Percentiles rank a stretch among this genome's conserved stretches.
phyloP scores from a whole-genome alignment of 1,140 invertebrate genomes.

The Oncopeltus fasciatus region DNA sequence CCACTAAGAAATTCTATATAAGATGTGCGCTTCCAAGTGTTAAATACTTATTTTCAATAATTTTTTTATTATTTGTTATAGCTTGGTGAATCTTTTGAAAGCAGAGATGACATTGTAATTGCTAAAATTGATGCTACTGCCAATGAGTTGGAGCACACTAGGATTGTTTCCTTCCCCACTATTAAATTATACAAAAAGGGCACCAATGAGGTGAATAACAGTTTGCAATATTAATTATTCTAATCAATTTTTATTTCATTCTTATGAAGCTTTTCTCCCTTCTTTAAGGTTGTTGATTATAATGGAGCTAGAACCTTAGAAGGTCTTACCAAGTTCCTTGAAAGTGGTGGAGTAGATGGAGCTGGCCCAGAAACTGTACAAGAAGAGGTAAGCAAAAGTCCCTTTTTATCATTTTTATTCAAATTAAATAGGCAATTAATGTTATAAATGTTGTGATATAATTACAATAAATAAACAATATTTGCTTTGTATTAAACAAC shows the following conservation, averaged over 20 bases:
- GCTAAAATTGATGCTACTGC: conserved; percentile 97
- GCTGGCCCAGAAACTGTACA: conserved; percentile 33
- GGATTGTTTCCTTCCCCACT: conserved; percentile 92
- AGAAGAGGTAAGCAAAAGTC: conserved; percentile 24
- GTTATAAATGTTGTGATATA: conserved; percentile 23
- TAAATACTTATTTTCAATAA: too few relatives aligned
- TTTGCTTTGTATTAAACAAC: too few relatives aligned
- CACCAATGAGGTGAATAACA: conserved; percentile 60
- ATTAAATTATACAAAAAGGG: conserved; percentile 89
- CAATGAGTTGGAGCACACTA: conserved; percentile 91
- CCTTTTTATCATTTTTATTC: conserved; percentile 3
- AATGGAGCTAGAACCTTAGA: conserved; percentile 90
- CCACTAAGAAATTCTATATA: too few relatives aligned
- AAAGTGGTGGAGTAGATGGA: conserved; percentile 54
- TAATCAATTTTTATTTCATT: conserved; percentile 1
- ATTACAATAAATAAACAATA: too few relatives aligned
- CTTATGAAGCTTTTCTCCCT: conserved; percentile 18
- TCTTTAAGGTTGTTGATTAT: conserved; percentile 67
- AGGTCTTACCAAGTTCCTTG: conserved; percentile 82
- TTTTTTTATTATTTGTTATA: conserved; percentile 27
- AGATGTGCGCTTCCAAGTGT: too few relatives aligned
- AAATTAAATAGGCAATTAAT: conserved; percentile 13
- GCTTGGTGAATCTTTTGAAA: conserved; percentile 75
- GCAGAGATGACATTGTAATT: conserved; percentile 72
- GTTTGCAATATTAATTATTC: not conserved